Percentiles rank a stretch among this genome's conserved stretches.
Conservation (phyloP, 2,797 vertebrate species). For the Sebastes matsubarae region DNA sequence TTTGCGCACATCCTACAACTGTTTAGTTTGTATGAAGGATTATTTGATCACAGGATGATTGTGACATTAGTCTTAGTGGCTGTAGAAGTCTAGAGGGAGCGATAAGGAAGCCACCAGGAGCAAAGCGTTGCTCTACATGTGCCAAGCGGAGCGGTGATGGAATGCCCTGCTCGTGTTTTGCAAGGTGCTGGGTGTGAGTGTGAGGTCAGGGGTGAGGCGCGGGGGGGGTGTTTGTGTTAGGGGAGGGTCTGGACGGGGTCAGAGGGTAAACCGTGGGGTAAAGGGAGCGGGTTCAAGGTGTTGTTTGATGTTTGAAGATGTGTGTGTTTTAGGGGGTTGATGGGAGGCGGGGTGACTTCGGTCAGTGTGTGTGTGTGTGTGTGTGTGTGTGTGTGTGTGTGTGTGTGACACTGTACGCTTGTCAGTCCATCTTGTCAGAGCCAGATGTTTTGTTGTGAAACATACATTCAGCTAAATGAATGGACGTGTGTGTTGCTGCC, state of each 20-base stretch:
- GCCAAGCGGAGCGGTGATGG: neutral
- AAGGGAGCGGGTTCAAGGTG: conserved; percentile 55
- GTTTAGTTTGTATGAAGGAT: neutral
- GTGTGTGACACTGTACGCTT: neutral
- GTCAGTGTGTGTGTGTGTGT: neutral
- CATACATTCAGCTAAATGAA: neutral
- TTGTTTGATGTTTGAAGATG: conserved; percentile 66
- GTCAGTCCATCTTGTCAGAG: conserved; percentile 6
- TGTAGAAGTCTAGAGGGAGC: neutral
- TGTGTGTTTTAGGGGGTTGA: conserved; percentile 36
- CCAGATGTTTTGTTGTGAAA: conserved; percentile 6
- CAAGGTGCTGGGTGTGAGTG: conserved; percentile 37
- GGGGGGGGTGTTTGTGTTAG: conserved; percentile 61
- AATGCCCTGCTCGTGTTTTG: conserved; percentile 46
- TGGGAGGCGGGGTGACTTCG: neutral
- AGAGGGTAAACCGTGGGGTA: conserved; percentile 49
- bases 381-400: conserved; percentile 42
- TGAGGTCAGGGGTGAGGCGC: conserved; percentile 61
- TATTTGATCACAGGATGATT: neutral
- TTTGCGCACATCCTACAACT: neutral
- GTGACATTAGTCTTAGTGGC: neutral
- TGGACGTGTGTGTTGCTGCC: conserved; percentile 44
- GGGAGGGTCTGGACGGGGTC: conserved; percentile 62
- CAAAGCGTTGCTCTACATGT: conserved; percentile 3
- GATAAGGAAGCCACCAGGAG: conserved; percentile 17